Percentiles rank a stretch among this genome's conserved stretches.
These are phyloP conservation scores for Calypte anna DNA, from an alignment of 2,113 vertebrate species.

Conservation along the genomic window DNA sequence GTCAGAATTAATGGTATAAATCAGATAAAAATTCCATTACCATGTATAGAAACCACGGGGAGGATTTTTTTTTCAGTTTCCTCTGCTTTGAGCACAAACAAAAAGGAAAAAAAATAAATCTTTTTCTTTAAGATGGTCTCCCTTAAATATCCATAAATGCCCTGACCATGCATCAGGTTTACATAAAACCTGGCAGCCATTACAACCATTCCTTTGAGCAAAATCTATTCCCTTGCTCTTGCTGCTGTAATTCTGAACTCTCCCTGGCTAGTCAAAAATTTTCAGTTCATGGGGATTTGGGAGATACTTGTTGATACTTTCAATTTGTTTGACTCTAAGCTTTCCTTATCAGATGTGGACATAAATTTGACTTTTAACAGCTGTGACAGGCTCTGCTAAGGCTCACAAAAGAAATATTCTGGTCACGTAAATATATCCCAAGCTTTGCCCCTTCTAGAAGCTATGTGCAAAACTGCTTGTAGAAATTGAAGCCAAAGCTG, in stretches of 20 bases:
- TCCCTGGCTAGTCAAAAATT: not conserved
- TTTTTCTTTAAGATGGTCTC: not conserved
- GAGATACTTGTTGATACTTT: not conserved
- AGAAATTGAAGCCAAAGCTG: not conserved
- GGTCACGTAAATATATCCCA: not conserved
- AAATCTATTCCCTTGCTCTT: not conserved
- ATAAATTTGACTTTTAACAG: not conserved
- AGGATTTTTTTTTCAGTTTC: not conserved
- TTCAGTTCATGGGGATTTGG: not conserved
- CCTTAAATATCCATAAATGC: not conserved
- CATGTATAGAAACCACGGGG: not conserved
- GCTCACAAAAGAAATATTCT: not conserved
- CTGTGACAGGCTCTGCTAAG: not conserved
- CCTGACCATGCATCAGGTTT: not conserved
- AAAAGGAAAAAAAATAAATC: not conserved
- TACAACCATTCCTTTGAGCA: not conserved
- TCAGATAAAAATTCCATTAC: not conserved
- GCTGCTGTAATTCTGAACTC: not conserved
- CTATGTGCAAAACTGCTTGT: not conserved
- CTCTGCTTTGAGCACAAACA: not conserved
- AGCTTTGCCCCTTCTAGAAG: not conserved
- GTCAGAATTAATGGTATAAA: conserved; percentile 8
- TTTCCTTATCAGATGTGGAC: not conserved
- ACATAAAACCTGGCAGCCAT: not conserved
- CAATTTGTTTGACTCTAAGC: not conserved